Percentiles rank a stretch among this genome's conserved stretches.
These are phyloP conservation scores for Pammene aurita DNA, from an alignment of 2,888 invertebrate genomes.

Conservation along the genomic window DNA sequence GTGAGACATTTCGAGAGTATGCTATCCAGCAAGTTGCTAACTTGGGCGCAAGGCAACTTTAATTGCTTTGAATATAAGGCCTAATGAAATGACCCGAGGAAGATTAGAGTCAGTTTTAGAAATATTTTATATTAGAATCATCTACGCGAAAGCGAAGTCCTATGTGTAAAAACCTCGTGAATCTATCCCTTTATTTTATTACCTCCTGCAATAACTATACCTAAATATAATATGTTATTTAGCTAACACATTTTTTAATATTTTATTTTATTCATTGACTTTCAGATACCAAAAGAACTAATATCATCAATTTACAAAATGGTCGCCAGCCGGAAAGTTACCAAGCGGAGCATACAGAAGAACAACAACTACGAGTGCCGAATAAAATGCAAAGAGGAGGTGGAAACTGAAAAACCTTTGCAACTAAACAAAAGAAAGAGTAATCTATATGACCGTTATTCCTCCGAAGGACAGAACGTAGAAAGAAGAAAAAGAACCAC, in stretches of 20 bases:
- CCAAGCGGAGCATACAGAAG: constrained; percentile 80
- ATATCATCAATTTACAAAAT: constrained; percentile 89
- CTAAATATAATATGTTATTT: no score
- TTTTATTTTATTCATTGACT: background rate
- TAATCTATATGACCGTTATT: constrained; percentile 73
- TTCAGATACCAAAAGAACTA: constrained; percentile 88
- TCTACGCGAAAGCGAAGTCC: no score
- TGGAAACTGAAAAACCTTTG: constrained; percentile 58
- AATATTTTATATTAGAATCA: no score
- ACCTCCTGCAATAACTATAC: no score
- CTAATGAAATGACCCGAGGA: no score
- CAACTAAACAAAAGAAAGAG: constrained; percentile 73
- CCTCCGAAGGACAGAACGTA: constrained; percentile 71
- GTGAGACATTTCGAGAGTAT: no score
- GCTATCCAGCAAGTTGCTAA: no score
- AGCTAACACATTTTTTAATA: background rate
- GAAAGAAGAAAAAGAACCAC: constrained; percentile 70
- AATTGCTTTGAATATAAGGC: no score
- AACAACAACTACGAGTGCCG: constrained; percentile 76
- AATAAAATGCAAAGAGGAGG: constrained; percentile 64
- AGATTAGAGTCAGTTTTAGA: no score
- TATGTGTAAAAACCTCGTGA: no score
- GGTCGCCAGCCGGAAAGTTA: constrained; percentile 87
- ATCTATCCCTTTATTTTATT: no score
- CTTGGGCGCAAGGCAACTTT: no score